Conservation (phyloP, 2,113 vertebrate genomes). For the Pipra filicauda region DNA sequence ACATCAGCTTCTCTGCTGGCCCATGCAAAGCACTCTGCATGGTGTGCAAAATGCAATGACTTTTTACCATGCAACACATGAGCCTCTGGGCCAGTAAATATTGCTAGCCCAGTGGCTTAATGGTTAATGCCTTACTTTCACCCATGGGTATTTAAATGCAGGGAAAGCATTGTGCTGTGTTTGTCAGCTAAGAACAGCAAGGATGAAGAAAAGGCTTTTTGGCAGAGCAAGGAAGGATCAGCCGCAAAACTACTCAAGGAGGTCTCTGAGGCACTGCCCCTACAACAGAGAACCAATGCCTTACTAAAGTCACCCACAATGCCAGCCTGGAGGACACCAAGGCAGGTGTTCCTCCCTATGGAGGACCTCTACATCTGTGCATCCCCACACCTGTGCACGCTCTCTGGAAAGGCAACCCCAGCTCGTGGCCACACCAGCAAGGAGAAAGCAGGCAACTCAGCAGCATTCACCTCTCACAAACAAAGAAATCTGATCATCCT, state of each 20-base stretch:
- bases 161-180: background rate
- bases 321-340: background rate
- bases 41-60: background rate
- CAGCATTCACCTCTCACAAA: conserved; percentile 7
- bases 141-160: background rate
- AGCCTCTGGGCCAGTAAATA: accelerated
- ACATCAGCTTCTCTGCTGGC: background rate
- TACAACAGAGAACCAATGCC: background rate
- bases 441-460: background rate
- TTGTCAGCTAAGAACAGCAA: background rate
- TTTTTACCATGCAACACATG: background rate
- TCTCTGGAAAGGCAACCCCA: background rate
- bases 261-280: background rate
- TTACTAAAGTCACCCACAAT: background rate
- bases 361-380: background rate
- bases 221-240: background rate
- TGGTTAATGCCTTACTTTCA: background rate
- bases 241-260: background rate
- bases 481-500: conserved; percentile 39
- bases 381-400: background rate
- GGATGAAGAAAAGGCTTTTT: background rate
- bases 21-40: background rate
- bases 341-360: background rate
- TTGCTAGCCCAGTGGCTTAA: background rate
- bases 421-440: accelerated